phyloP scores from a whole-genome alignment of 2,797 vertebrate species.

The Antennarius maculatus region DNA sequence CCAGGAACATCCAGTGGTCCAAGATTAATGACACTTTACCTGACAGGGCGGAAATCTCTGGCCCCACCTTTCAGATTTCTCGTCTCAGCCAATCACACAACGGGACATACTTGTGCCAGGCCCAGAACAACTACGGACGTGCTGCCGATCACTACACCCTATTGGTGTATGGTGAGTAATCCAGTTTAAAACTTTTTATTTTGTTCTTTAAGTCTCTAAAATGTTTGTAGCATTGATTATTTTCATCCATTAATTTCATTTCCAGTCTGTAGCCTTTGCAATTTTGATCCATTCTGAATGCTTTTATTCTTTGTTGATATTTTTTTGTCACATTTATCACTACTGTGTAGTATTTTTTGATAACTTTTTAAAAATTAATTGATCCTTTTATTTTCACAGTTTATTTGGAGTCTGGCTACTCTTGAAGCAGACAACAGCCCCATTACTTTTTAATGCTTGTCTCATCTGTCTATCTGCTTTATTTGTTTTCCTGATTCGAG shows the following conservation, averaged over 20 bases:
- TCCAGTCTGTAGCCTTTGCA: not conserved
- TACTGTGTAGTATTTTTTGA: conserved; percentile 35
- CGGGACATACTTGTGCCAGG: conserved; percentile 91
- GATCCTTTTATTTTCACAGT: conserved; percentile 41
- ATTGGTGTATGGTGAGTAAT: conserved; percentile 89
- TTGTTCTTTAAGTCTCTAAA: no score
- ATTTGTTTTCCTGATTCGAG: conserved; percentile 56
- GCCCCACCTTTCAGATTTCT: conserved; percentile 85
- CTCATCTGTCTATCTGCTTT: conserved; percentile 53
- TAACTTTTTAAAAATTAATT: conserved; percentile 29
- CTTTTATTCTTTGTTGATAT: conserved; percentile 13
- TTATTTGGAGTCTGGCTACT: conserved; percentile 27
- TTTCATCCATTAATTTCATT: conserved; percentile 18
- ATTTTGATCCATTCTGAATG: conserved; percentile 25
- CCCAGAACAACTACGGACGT: conserved; percentile 89
- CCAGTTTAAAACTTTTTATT: no score
- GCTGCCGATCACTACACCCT: conserved; percentile 90
- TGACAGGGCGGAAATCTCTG: conserved; percentile 86
- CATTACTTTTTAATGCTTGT: conserved; percentile 44
- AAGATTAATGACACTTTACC: conserved; percentile 91
- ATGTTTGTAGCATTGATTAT: conserved; percentile 9
- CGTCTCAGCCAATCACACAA: conserved; percentile 90
- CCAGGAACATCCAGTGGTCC: conserved; percentile 87
- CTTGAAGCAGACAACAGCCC: conserved; percentile 19
- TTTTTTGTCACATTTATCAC: conserved; percentile 19